phyloP scores from a whole-genome alignment of 2,888 invertebrate species.

The Andrena hattorfiana region DNA sequence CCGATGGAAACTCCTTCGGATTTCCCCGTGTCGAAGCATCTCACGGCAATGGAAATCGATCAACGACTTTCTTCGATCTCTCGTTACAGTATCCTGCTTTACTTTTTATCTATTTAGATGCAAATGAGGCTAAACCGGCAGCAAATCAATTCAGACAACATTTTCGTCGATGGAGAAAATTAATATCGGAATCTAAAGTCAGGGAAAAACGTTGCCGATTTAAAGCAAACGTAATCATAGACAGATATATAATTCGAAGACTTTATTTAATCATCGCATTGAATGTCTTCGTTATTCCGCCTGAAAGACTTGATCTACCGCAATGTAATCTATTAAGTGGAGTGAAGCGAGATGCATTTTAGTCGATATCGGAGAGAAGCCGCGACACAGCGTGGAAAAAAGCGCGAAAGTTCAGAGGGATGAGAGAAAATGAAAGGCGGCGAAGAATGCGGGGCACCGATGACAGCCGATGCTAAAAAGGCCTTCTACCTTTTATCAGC shows the following conservation, averaged over 20 bases:
- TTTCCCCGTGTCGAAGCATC: conserved; percentile 24
- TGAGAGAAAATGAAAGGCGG: conserved; percentile 43
- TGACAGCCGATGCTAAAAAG: conserved; percentile 64
- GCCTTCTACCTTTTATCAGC: conserved; percentile 64
- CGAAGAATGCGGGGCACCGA: conserved; percentile 57
- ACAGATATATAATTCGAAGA: not conserved
- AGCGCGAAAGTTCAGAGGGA: conserved; percentile 29
- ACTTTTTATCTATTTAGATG: conserved; percentile 11
- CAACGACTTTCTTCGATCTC: not conserved
- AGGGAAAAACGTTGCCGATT: too few relatives aligned
- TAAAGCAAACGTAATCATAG: too few relatives aligned
- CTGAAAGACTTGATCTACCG: conserved; percentile 43
- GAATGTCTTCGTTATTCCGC: conserved; percentile 21
- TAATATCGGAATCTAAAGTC: not conserved
- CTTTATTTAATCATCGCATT: conserved; percentile 54
- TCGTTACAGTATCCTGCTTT: not conserved
- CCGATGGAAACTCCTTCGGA: conserved; percentile 34
- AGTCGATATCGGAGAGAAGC: conserved; percentile 42
- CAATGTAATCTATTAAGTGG: conserved; percentile 63
- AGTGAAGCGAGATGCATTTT: conserved; percentile 42
- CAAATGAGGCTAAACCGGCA: too few relatives aligned
- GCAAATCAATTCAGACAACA: not conserved
- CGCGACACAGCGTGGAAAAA: conserved; percentile 30
- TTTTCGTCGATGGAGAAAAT: not conserved
- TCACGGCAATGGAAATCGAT: conserved; percentile 1